These are phyloP conservation scores for Eupithecia exiguata DNA, from an alignment of 2,888 invertebrate genomes.

Conservation along the genomic window DNA sequence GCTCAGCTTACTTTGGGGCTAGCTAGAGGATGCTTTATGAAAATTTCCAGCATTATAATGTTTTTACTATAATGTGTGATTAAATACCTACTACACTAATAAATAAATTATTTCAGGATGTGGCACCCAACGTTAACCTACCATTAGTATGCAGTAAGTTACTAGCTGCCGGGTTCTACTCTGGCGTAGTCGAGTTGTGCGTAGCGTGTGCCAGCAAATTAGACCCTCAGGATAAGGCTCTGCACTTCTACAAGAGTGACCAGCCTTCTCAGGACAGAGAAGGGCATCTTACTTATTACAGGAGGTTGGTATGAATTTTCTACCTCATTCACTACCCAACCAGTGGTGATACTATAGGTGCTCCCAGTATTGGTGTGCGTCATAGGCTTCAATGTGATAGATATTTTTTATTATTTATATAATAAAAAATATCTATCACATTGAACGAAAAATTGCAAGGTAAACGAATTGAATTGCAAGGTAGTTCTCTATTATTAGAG, in stretches of 20 bases:
- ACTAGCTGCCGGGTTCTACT: constrained; percentile 90
- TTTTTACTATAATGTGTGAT: not conserved
- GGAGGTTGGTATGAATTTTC: constrained; percentile 72
- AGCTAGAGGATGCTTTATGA: too few species aligned
- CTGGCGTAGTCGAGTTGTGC: constrained; percentile 95
- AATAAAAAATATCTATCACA: too few species aligned
- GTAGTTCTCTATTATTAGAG: too few species aligned
- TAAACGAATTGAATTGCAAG: too few species aligned
- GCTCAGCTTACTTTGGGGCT: too few species aligned
- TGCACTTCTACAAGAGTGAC: constrained; percentile 93
- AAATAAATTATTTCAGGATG: constrained; percentile 74
- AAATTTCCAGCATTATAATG: too few species aligned
- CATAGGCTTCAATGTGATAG: too few species aligned
- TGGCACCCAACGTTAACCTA: constrained; percentile 93
- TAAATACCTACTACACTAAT: not conserved
- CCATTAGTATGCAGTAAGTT: constrained; percentile 93
- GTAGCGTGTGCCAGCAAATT: constrained; percentile 91
- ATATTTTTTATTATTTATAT: too few species aligned
- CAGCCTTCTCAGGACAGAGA: constrained; percentile 93
- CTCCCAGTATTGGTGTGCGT: too few species aligned
- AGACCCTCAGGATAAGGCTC: constrained; percentile 95
- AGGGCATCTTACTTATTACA: constrained; percentile 89
- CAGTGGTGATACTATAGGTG: too few species aligned
- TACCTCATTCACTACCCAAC: too few species aligned
- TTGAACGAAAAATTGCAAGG: too few species aligned